Percentiles rank a stretch among this genome's conserved stretches.
phyloP scores from a whole-genome alignment of 2,113 vertebrate species.

The Hypomesus transpacificus region DNA sequence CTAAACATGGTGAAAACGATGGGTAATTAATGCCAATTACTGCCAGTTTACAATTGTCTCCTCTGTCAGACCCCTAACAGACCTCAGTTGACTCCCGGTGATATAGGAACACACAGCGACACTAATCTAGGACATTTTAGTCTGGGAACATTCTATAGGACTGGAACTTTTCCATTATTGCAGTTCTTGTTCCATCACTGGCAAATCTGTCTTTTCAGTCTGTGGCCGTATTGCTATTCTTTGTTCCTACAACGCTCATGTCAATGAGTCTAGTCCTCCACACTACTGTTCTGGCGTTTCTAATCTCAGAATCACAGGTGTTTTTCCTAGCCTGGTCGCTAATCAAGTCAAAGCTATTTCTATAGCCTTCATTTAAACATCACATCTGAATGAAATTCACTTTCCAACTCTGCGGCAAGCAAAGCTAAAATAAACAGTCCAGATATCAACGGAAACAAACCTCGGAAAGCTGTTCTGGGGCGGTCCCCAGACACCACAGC shows the following conservation, averaged over 20 bases:
- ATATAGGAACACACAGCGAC: neutral
- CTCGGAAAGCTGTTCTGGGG: constrained; percentile 52
- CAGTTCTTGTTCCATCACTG: neutral
- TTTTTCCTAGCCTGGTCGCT: constrained; percentile 40
- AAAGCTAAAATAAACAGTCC: constrained; percentile 63
- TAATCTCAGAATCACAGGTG: constrained; percentile 38
- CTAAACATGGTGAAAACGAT: constrained; percentile 57
- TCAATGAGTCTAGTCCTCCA: neutral
- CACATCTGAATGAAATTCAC: constrained; percentile 62
- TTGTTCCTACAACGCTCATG: neutral
- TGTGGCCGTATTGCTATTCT: neutral
- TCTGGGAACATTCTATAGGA: neutral
- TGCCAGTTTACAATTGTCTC: constrained; percentile 59
- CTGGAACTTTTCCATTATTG: neutral
- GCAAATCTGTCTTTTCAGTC: neutral
- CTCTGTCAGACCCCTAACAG: constrained; percentile 46
- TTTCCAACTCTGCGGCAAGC: constrained; percentile 39
- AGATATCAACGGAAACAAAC: constrained; percentile 62
- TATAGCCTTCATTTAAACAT: constrained; percentile 59
- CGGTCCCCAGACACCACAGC: constrained; percentile 7
- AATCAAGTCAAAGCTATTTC: constrained; percentile 64
- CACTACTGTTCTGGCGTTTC: neutral
- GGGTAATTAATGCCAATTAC: constrained; percentile 65
- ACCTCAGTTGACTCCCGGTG: constrained; percentile 2
- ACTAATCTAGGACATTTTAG: neutral